Conservation (phyloP, 2,113 vertebrate genomes). For the Hippolais icterina region DNA sequence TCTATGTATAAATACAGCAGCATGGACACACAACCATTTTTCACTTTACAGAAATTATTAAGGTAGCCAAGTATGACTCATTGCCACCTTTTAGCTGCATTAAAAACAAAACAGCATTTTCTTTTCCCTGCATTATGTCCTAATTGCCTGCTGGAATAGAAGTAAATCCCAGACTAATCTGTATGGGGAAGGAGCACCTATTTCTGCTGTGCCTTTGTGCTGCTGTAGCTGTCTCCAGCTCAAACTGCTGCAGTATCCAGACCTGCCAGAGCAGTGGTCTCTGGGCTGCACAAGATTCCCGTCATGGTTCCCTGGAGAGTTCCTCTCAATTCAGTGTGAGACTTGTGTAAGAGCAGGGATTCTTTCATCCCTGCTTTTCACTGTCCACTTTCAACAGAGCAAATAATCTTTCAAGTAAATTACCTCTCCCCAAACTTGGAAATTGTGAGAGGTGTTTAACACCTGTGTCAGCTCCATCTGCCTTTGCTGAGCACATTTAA, state of each 20-base stretch:
- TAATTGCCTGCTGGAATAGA: neutral
- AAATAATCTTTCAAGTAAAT: neutral
- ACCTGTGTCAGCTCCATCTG: neutral
- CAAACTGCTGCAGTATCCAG: neutral
- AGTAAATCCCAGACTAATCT: neutral
- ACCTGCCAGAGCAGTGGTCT: neutral
- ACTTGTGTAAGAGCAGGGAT: neutral
- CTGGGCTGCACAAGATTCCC: neutral
- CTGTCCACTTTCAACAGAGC: neutral
- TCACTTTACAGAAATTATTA: neutral
- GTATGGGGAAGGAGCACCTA: neutral
- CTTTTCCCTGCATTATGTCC: neutral
- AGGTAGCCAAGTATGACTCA: neutral
- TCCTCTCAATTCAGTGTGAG: neutral
- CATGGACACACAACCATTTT: neutral
- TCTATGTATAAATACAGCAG: neutral
- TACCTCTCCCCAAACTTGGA: neutral
- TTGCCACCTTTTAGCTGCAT: neutral
- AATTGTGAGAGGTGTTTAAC: neutral
- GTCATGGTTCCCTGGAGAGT: neutral
- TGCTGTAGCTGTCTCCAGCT: neutral
- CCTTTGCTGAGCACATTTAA: neutral
- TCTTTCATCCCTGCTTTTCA: neutral
- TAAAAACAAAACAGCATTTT: neutral
- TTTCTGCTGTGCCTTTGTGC: neutral